Percentiles rank a stretch among this genome's conserved stretches.
These are phyloP conservation scores for Vespertilio murinus DNA, from an alignment of 2,797 vertebrate genomes.

Conservation along the genomic window DNA sequence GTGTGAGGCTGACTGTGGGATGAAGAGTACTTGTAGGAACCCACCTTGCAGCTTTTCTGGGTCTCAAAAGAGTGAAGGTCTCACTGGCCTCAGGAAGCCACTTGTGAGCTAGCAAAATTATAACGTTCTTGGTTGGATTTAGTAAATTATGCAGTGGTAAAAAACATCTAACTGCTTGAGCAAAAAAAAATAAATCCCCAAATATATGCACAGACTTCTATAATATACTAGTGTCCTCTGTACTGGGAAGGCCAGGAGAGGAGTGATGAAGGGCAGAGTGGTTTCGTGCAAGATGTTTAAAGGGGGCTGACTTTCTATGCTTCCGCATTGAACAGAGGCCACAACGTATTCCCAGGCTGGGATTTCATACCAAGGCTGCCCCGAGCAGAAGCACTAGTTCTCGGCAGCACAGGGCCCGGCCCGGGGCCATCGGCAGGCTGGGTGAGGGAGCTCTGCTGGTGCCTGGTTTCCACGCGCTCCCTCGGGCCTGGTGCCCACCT, in stretches of 20 bases:
- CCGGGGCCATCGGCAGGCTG: not conserved
- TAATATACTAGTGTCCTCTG: constrained; percentile 2
- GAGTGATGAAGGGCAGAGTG: not conserved
- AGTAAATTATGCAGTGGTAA: not conserved
- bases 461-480: not conserved
- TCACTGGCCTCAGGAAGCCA: not conserved
- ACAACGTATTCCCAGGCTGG: not conserved
- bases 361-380: not conserved
- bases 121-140: constrained; percentile 33
- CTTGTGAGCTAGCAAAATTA: constrained; percentile 33
- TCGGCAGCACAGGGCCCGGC: not conserved
- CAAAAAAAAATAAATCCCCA: not conserved
- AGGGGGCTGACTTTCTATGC: not conserved
- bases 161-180: constrained; percentile 37
- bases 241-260: not conserved
- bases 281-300: not conserved
- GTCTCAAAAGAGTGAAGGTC: constrained; percentile 8
- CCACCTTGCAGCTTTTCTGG: not conserved
- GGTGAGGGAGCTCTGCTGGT: not conserved
- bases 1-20: not conserved
- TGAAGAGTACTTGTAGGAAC: not conserved
- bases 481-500: not conserved
- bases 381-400: not conserved
- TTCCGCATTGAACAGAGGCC: not conserved
- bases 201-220: constrained; percentile 26